A percentile compares a stretch with the other conserved stretches of the same genome.
Evolutionary conservation across 2,113 vertebrate species (phyloP).

Genomic region (Gymnocephalus cernua): DNA sequence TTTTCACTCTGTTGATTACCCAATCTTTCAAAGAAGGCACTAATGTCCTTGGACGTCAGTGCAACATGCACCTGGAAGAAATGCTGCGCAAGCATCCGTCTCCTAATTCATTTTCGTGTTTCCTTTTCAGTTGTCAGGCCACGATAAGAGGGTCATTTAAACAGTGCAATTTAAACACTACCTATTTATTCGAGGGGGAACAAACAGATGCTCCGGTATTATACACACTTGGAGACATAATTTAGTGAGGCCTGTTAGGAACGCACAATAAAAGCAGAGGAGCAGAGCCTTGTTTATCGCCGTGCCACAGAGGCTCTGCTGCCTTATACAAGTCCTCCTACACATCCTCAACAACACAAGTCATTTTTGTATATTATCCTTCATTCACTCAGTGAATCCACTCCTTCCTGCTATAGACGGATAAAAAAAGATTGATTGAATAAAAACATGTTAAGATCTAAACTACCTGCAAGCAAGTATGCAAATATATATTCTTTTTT

Average conservation of each 20-base stretch:
- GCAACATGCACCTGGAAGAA: constrained; percentile 79
- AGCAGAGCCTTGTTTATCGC: constrained; percentile 69
- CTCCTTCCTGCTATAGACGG: neutral
- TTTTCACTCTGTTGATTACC: constrained; percentile 58
- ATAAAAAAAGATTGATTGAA: constrained; percentile 9
- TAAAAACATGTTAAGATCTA: neutral
- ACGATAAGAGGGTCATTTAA: constrained; percentile 85
- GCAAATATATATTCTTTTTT: neutral
- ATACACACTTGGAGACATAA: constrained; percentile 90
- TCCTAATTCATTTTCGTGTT: constrained; percentile 70
- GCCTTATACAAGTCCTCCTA: constrained; percentile 29
- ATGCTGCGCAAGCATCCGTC: constrained; percentile 79
- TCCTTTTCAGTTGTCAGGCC: constrained; percentile 50
- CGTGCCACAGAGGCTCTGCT: constrained; percentile 32
- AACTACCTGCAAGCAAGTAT: neutral
- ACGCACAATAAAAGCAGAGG: constrained; percentile 83
- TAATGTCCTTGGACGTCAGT: constrained; percentile 65
- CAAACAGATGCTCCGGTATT: constrained; percentile 88
- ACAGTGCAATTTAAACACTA: constrained; percentile 81
- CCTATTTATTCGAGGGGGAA: constrained; percentile 87
- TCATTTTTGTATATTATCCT: constrained; percentile 28
- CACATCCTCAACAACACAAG: constrained; percentile 18
- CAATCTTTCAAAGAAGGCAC: constrained; percentile 41
- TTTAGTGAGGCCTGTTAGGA: constrained; percentile 87
- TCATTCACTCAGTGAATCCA: neutral